Base-by-base conservation (phyloP, 2,113 vertebrate species). In the Kryptolebias marmoratus region DNA sequence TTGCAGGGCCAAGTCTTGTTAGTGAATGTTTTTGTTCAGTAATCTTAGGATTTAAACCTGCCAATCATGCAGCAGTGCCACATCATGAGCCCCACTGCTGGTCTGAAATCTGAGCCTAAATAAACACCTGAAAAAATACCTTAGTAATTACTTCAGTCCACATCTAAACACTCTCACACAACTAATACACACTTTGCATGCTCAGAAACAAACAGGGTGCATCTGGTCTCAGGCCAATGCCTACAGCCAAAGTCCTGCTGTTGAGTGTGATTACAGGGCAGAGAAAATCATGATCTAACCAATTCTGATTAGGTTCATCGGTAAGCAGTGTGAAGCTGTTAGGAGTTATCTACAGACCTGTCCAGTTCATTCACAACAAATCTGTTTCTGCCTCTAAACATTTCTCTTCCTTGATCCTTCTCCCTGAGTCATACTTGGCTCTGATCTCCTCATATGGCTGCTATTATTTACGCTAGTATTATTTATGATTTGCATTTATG, bases 111-210 rank as follows among this genome's bases (percentile, higher is more conserved):
- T 45, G 71, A 57, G 83, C 80, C 86, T 84, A 88, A 89, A 89
- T 89, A 89, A 91, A 91, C 91, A 89, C 87, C 83, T 87, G 86
- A 86, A 85, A 89, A 90, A 89, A 91, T 86, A 91, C 87, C 83
- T 82, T 82, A 77, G 84, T 89, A 91, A 90, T 87, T 80, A 73
- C 87, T 86, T 79, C 63, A 71, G 80, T 87, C 83, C 82, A 80
- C 86, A 86, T 75, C 69, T 76, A 75, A 78, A 83, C 75, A 54
- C 55, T 69, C 79, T 80, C 63, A 73, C 68, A 74, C 75, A 53
- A 78, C 47, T 60, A 49, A 78, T 66, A 77, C 88, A 86, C 75
- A 81, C 72, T 70, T 81, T 61, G 45, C 48, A 45, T 73, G 55
- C 75, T 81, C 66, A 30, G 30, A 77, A 77, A 75, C 81, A 81